Evolutionary conservation across 2,113 vertebrate species (phyloP).

Genomic region (Xenopus laevis): DNA sequence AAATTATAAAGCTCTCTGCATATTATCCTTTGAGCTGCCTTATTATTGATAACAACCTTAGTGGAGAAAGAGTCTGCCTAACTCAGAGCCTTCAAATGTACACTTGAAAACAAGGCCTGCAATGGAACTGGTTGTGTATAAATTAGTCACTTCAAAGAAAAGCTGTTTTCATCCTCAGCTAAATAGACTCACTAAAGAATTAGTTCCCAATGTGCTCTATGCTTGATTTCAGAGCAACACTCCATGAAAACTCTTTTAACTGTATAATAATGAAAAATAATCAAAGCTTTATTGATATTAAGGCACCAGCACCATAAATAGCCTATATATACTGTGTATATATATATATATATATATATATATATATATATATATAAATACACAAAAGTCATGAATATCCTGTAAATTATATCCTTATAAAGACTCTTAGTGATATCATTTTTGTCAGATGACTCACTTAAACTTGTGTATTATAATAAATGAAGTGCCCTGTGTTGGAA

Average conservation of each 20-base stretch:
- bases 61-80: conserved; percentile 51
- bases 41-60: conserved; percentile 55
- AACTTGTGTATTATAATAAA: no score
- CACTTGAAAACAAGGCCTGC: conserved; percentile 69
- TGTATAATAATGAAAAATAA: conserved; percentile 51
- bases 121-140: conserved; percentile 69
- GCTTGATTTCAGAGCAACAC: conserved; percentile 66
- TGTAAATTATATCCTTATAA: no score
- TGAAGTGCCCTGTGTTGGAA: no score
- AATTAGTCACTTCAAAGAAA: conserved; percentile 71
- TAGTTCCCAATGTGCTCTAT: conserved; percentile 58
- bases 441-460: no score
- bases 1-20: conserved; percentile 70
- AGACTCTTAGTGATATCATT: no score
- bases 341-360: no score
- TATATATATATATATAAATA: no score
- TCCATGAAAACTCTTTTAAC: conserved; percentile 66
- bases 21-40: conserved; percentile 70
- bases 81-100: conserved; percentile 62
- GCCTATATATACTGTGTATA: no score
- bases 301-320: no score
- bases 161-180: conserved; percentile 64
- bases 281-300: not conserved
- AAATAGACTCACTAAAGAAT: conserved; percentile 77
- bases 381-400: no score